Evolutionary conservation across 35 echinoderm and acorn worm genomes (phyloP).

Genomic region (Holothuria glaberrima): DNA sequence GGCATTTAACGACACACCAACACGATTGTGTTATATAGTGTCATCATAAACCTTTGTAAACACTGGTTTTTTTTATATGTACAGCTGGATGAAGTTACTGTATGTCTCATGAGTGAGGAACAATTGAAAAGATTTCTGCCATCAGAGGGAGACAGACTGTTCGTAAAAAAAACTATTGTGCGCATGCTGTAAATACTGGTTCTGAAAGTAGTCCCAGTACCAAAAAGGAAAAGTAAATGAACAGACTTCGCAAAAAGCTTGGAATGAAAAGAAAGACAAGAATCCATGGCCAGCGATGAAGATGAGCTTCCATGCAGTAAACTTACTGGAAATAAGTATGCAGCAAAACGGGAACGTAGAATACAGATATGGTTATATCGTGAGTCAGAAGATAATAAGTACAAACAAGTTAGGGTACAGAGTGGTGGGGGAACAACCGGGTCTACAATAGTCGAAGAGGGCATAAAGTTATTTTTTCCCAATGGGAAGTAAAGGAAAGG

Average conservation of each 20-base stretch:
- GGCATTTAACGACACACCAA: too few relatives aligned
- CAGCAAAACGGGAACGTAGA: background rate
- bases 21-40: too few relatives aligned
- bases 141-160: background rate
- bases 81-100: background rate
- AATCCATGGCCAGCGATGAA: background rate
- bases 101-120: background rate
- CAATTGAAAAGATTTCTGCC: slow-evolving; percentile 1
- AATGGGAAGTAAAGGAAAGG: background rate
- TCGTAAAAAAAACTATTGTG: background rate
- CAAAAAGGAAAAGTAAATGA: background rate
- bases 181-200: background rate
- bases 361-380: slow-evolving; percentile 4
- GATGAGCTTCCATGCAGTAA: slow-evolving; percentile 7
- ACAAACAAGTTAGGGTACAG: slow-evolving; percentile 17
- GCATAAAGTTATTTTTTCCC: background rate
- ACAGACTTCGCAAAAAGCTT: slow-evolving; percentile 1
- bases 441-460: background rate
- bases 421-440: slow-evolving; percentile 16
- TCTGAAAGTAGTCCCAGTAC: background rate
- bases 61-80: background rate
- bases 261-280: slow-evolving; percentile 14
- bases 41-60: too few relatives aligned
- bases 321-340: background rate
- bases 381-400: background rate